Evolutionary conservation across 2,797 vertebrate genomes (phyloP).

Genomic region (Epinephelus malabaricus): DNA sequence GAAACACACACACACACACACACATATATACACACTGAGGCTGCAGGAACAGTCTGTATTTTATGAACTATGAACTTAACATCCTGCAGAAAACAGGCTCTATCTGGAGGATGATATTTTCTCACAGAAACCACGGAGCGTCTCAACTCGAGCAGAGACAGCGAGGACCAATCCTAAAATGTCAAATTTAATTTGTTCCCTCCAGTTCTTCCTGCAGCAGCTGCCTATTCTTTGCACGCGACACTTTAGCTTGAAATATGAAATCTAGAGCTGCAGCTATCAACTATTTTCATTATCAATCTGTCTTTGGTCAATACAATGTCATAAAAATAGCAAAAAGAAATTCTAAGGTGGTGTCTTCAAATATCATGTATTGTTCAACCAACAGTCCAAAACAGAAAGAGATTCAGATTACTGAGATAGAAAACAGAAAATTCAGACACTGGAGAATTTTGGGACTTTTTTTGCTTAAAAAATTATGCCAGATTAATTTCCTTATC

Average conservation of each 20-base stretch:
- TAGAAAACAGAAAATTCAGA: no score
- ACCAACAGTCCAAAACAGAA: no score
- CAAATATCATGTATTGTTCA: no score
- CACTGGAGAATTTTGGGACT: no score
- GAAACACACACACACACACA: slow-evolving; percentile 1
- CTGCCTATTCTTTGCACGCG: not conserved
- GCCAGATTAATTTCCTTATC: no score
- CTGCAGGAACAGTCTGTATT: slow-evolving; percentile 43
- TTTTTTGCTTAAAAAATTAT: no score
- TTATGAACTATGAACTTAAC: slow-evolving; percentile 33
- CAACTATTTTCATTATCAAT: no score
- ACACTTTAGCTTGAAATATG: not conserved
- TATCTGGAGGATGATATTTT: not conserved
- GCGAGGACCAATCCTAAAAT: not conserved
- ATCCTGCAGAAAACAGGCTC: slow-evolving; percentile 15
- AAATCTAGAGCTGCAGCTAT: not conserved
- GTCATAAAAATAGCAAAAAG: no score
- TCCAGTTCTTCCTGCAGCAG: slow-evolving; percentile 7
- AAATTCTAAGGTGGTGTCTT: no score
- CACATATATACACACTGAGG: not conserved
- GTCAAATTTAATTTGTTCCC: not conserved
- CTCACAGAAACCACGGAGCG: not conserved
- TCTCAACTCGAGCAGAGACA: not conserved
- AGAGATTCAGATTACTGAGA: no score
- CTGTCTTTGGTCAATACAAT: no score